phyloP scores from a whole-genome alignment of 2,888 invertebrate species.

The Drepanosiphum platanoidis region DNA sequence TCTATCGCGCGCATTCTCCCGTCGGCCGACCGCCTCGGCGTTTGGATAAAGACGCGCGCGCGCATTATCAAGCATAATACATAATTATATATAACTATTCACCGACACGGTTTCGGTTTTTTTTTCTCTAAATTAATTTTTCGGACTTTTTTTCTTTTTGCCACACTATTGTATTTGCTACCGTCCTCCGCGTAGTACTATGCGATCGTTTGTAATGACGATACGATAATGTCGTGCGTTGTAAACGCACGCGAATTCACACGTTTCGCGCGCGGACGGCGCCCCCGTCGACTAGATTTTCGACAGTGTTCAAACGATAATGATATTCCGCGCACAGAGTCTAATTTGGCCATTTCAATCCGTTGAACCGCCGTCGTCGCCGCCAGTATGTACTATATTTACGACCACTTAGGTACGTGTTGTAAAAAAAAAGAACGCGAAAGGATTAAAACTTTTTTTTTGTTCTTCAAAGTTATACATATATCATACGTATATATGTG shows the following conservation, averaged over 20 bases:
- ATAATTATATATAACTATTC: not conserved
- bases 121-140: too few relatives aligned
- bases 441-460: conserved; percentile 18
- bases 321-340: not conserved
- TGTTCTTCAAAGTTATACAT: not conserved
- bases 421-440: conserved; percentile 15
- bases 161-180: not conserved
- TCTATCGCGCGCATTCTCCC: conserved; percentile 12
- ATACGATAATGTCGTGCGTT: not conserved
- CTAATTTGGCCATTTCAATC: not conserved
- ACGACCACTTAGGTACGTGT: conserved; percentile 35
- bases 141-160: not conserved
- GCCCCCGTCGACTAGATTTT: not conserved
- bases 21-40: not conserved
- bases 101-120: not conserved
- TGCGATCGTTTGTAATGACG: not conserved
- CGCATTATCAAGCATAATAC: too few relatives aligned
- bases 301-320: not conserved
- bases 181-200: not conserved
- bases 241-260: too few relatives aligned
- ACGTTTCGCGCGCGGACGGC: too few relatives aligned
- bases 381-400: not conserved
- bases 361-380: not conserved
- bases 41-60: not conserved
- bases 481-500: not conserved